Conservation (phyloP, 2,113 vertebrate genomes). For the Seriola dumerili region DNA sequence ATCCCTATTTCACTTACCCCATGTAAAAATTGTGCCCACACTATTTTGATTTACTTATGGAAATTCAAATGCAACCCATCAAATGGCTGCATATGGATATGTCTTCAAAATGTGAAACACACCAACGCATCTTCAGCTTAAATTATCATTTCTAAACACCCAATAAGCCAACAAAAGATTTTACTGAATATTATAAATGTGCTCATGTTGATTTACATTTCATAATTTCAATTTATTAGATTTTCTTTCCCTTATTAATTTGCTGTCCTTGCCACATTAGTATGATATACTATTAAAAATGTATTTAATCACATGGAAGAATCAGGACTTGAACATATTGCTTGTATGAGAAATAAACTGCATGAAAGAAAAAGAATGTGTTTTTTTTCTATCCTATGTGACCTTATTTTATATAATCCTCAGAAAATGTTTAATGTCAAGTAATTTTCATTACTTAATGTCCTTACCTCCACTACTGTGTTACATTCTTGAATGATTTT, state of each 20-base stretch:
- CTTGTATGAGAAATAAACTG: not conserved
- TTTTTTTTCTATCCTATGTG: conserved; percentile 7
- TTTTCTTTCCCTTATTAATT: not conserved
- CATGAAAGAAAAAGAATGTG: not conserved
- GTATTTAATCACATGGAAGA: not conserved
- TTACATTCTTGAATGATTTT: conserved; percentile 48
- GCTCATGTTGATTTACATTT: not conserved
- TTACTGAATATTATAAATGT: not conserved
- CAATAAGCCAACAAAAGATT: not conserved
- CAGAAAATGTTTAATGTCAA: conserved; percentile 44
- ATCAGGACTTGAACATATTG: not conserved
- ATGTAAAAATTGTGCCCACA: no score
- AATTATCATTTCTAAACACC: no score
- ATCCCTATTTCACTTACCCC: no score
- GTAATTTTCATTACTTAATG: conserved; percentile 26
- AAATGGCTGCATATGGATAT: not conserved
- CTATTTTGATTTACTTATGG: no score
- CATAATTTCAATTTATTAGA: not conserved
- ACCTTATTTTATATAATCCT: conserved; percentile 45
- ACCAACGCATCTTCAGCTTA: no score
- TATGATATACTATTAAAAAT: not conserved
- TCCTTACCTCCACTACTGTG: conserved; percentile 23
- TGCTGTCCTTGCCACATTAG: not conserved
- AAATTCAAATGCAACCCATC: no score
- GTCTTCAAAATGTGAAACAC: no score